Evolutionary conservation across 2,113 vertebrate species (phyloP), one percentile per base, ranked within the genome.

Genomic region (Solea solea): DNA sequence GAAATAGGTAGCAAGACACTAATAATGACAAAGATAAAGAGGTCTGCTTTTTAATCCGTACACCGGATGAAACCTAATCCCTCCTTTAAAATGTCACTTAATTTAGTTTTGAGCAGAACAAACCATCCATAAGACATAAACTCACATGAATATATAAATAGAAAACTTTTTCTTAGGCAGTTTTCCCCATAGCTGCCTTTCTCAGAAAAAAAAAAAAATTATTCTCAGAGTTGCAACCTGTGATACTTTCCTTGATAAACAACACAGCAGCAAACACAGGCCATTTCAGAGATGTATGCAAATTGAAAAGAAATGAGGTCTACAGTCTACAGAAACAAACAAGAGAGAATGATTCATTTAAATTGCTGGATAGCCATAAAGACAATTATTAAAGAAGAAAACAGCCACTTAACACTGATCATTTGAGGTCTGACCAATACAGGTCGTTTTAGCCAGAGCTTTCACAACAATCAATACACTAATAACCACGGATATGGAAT

Each of bases 1-100:
- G 72, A 74, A 73, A 74, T 68, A 72, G 80, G 55, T 70, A 59
- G 82, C 13, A 52, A 55, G 68, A 73, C 74, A 64, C 63, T 80
- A 77, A 83, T 84, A 78, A 85, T 52, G 72, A 77, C 74, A 74
- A 64, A 86, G 78, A 84, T 87, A 75, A 84, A 77, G 67, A 57
- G 72, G 45, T 73, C 61, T 2, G 40, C 51, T 88, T 84, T 82
- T 80, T 72, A 88, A 78, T 81, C 78, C 61, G 69, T 52, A n/a
- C 5, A 9, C 59, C 16, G 48, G 46, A 64, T 69, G 74, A 79
- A 44, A 55, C 61, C 64, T 88, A 83, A 86, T 85, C 83, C 76
- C 34, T 85, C 83, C 76, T 6, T 10, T 39, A 56, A 34, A 77
- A 83, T 81, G 78, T 72, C 65, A 73, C 83, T 63, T 84, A 44